phyloP scores from a whole-genome alignment of 2,888 invertebrate species.

The Brachypterus glaber region DNA sequence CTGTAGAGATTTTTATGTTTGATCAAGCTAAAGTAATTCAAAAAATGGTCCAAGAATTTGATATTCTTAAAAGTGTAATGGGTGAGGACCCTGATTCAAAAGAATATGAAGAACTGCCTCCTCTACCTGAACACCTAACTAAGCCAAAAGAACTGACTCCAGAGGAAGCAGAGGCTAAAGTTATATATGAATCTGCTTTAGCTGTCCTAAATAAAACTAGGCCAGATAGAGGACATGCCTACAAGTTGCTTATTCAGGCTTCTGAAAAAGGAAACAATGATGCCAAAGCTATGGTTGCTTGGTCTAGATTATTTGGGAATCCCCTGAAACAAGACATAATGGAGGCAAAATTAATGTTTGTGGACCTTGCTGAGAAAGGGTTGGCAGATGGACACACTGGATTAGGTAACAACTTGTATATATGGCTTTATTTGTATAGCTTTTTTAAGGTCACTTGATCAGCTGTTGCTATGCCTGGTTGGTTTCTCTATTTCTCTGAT shows the following conservation, averaged over 20 bases:
- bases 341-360: constrained; percentile 66
- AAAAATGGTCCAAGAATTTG: constrained; percentile 42
- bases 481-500: too few relatives aligned
- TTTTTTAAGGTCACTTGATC: background rate
- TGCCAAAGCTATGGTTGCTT: constrained; percentile 77
- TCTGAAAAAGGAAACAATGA: constrained; percentile 71
- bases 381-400: constrained; percentile 83
- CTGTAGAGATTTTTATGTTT: constrained; percentile 33
- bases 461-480: too few relatives aligned
- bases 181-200: constrained; percentile 62
- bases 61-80: constrained; percentile 35
- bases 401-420: too few relatives aligned
- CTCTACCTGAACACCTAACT: constrained; percentile 41
- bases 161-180: constrained; percentile 63
- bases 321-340: constrained; percentile 67
- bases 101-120: constrained; percentile 46
- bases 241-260: constrained; percentile 66
- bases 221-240: constrained; percentile 64
- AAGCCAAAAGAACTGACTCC: constrained; percentile 46
- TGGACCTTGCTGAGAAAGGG: constrained; percentile 64
- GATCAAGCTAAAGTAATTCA: constrained; percentile 38
- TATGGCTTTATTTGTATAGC: too few relatives aligned
- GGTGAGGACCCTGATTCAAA: constrained; percentile 32
- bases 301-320: constrained; percentile 80
- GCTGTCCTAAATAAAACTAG: constrained; percentile 60